These are phyloP conservation scores for Lophius americanus DNA, from an alignment of 2,797 vertebrate species.

Conservation along the genomic window DNA sequence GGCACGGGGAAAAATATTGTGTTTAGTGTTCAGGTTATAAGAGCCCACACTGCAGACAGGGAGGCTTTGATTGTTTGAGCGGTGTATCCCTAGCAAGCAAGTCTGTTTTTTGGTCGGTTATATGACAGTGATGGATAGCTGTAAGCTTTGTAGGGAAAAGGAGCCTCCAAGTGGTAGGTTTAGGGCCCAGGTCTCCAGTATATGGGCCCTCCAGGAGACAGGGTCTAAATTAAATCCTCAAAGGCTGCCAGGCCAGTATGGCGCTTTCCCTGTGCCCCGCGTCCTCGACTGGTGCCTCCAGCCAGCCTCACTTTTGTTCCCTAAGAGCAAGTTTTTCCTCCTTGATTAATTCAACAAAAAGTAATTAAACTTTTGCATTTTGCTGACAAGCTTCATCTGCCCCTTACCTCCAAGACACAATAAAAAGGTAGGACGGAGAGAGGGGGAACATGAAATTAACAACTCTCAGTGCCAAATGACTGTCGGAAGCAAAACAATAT, in stretches of 20 bases:
- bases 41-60: too few species aligned
- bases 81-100: neutral
- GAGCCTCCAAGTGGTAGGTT: constrained; percentile 66
- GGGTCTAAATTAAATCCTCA: constrained; percentile 85
- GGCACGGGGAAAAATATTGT: too few species aligned
- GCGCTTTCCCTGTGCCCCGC: constrained; percentile 60
- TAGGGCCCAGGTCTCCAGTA: constrained; percentile 62
- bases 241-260: constrained; percentile 72
- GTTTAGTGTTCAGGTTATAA: too few species aligned
- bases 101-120: constrained; percentile 49
- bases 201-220: constrained; percentile 74
- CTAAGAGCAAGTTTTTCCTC: constrained; percentile 77
- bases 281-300: constrained; percentile 68
- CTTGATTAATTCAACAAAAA: constrained; percentile 87
- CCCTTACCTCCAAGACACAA: constrained; percentile 68
- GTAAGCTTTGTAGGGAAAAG: constrained; percentile 76
- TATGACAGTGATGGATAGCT: constrained; percentile 86
- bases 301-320: constrained; percentile 81
- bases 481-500: constrained; percentile 85
- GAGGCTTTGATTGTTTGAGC: too few species aligned
- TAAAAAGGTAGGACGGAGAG: constrained; percentile 75
- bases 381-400: constrained; percentile 70
- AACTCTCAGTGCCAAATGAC: constrained; percentile 85
- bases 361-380: constrained; percentile 85
- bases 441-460: constrained; percentile 79